phyloP scores from a whole-genome alignment of 2,113 vertebrate genomes.

The Collichthys lucidus region DNA sequence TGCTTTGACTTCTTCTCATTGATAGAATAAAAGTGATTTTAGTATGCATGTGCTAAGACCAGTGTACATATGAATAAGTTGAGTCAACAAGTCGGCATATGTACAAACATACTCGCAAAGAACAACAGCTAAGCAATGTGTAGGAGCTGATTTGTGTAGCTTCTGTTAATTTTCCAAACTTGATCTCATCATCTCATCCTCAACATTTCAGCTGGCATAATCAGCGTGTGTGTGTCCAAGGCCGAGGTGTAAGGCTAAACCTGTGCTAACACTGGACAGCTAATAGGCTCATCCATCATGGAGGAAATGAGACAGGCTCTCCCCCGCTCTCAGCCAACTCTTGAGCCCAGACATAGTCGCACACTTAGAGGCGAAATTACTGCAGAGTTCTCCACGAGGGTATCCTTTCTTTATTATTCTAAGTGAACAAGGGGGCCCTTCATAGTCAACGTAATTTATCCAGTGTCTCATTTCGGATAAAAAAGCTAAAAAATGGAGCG shows the following conservation, averaged over 20 bases:
- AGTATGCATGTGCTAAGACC: neutral
- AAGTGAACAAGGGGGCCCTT: conserved; percentile 78
- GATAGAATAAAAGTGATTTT: neutral
- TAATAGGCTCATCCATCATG: conserved; percentile 80
- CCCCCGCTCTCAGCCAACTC: conserved; percentile 40
- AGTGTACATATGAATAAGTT: neutral
- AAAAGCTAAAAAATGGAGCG: conserved; percentile 63
- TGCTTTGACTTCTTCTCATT: neutral
- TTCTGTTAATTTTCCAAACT: neutral
- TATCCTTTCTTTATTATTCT: conserved; percentile 80
- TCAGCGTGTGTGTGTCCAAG: conserved; percentile 54
- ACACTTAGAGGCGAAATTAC: conserved; percentile 60
- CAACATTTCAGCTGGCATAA: neutral
- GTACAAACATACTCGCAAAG: neutral
- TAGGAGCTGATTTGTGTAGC: conserved; percentile 5
- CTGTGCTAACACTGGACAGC: conserved; percentile 64
- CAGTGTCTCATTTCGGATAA: conserved; percentile 78
- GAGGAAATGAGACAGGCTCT: conserved; percentile 72
- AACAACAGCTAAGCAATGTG: neutral
- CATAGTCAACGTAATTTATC: conserved; percentile 76
- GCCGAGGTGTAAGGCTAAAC: conserved; percentile 69
- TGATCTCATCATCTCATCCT: conserved; percentile 22
- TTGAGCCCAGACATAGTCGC: conserved; percentile 54
- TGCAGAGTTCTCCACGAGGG: conserved; percentile 65
- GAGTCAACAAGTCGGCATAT: too few species aligned